Evolutionary conservation across 2,113 vertebrate genomes (phyloP), one percentile per base, ranked within the genome.

Genomic region (Pogonocichla stellata): DNA sequence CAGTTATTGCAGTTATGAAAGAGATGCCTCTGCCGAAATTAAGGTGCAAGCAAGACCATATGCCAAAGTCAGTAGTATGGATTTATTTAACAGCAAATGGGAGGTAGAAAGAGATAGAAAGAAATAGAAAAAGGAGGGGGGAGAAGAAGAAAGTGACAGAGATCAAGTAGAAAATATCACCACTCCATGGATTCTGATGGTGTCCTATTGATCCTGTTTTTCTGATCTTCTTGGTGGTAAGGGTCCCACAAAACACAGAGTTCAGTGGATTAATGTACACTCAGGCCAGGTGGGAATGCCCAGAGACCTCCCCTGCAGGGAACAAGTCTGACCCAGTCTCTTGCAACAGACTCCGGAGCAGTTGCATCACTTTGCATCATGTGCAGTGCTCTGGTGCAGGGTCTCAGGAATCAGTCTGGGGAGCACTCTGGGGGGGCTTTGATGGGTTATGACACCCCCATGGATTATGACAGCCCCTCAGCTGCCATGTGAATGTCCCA

Each of bases 401-500:
- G 45, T 9, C 36, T 26, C 17, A 15, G 36, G 17, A 51, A 9
- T 26, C 1, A 26, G 31, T 50, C 15, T 42, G 70, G 82, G 42
- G 29, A 40, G 58, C 34, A 12, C 10, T 42, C 29, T 3, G 5
- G 34, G 60, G 34, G 36, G 17, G 17, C 31, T 66, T 22, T 51
- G 71, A 25, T 58, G 71, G 53, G 23, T 34, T 42, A 3, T 34
- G 42, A 20, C 34, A 40, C 34, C 36, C 8, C 20, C 33, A 25
- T 58, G 71, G 53, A 19, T 42, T 42, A 3, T 34, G 42, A 20
- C 29, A 40, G 24, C 36, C 10, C 20, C 33, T 23, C 62, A 51
- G 36, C 17, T 60, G 53, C 53, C 36, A 1, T 2, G 6, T 53
- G 20, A 19, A 33, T 26, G 8, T 58, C 13, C 60, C 2, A 0